A percentile compares a stretch with the other conserved stretches of the same genome.
Evolutionary conservation across 2,888 invertebrate genomes (phyloP).

Genomic region (Minunthozetes semirufus): DNA sequence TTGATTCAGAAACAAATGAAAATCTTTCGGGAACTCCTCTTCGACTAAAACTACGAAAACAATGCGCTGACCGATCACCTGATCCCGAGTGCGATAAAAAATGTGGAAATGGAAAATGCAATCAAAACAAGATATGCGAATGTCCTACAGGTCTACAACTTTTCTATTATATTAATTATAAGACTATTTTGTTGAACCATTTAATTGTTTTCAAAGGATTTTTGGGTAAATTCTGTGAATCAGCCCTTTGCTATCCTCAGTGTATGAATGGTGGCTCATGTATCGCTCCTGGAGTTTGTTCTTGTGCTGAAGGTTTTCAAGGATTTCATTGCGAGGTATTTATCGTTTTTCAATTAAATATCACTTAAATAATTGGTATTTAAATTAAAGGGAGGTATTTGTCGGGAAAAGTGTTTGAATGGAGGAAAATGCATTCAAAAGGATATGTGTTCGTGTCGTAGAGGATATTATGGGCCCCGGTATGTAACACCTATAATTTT

Average conservation of each 20-base stretch:
- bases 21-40: constrained; percentile 79
- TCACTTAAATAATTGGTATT: constrained; percentile 1
- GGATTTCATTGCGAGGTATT: constrained; percentile 76
- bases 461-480: constrained; percentile 78
- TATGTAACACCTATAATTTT: constrained; percentile 58
- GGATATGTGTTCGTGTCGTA: constrained; percentile 83
- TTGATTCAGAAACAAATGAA: constrained; percentile 60
- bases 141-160: constrained; percentile 65
- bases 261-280: constrained; percentile 90
- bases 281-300: constrained; percentile 78
- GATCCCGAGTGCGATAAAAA: constrained; percentile 83
- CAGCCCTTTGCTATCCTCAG: constrained; percentile 78
- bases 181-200: neutral
- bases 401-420: constrained; percentile 80
- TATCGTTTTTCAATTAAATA: neutral
- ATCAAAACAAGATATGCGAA: constrained; percentile 73
- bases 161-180: too few relatives aligned
- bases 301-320: constrained; percentile 81
- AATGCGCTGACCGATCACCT: constrained; percentile 75
- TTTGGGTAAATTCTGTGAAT: constrained; percentile 77
- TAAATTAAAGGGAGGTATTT: constrained; percentile 63
- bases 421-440: constrained; percentile 92
- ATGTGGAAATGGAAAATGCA: constrained; percentile 77
- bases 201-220: constrained; percentile 50
- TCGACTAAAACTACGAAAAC: constrained; percentile 77